Base-by-base conservation (phyloP, 35 echinoderm and acorn worm genomes). In the Anneissia japonica region DNA sequence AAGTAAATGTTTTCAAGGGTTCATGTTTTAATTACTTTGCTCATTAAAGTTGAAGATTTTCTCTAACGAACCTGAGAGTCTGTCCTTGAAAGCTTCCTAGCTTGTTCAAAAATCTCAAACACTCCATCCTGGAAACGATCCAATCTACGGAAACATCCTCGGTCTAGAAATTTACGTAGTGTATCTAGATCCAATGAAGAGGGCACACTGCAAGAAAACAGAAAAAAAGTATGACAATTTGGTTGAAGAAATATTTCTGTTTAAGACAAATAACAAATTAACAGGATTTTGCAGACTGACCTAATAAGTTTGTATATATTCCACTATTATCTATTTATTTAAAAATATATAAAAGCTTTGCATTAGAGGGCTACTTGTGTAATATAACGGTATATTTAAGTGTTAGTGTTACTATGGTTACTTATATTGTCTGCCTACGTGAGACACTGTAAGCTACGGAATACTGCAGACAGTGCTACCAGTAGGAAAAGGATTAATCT, bases 51-150 rank as follows among this genome's bases (percentile, higher is more conserved):
- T n/a, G n/a, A 13, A 64, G 12, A 64, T 64, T n/a, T n/a, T 64
- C 51, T n/a, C n/a, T n/a, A n/a, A 84, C 32, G 82, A 46, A 99
- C 96, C 96, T 99, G 96, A 76, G 96, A 99, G 81, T 99, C 96
- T 19, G 96, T 99, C 36, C 96, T 91, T 36, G 84, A 94, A 30
- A 99, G 84, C 16, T 77, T 81, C 32, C 96, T 82, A 81, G 96
- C 96, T 73, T 89, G 88, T 43, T 99, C 96, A 39, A 99, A 90
- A 35, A 99, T 92, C 33, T 91, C 92, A 94, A 99, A 99, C 76
- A 99, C 92, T 36, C 94, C 92, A 87, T 99, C 96, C 46, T 99
- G 96, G 38, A 99, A 99, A 74, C 93, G 82, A 76, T 99, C 96
- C 46, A 99, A 76, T 36, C 96, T 87, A 39, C 92, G 79, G 56